Evolutionary conservation across 2,888 invertebrate species (phyloP).

Genomic region (Antheraea yamamai): DNA sequence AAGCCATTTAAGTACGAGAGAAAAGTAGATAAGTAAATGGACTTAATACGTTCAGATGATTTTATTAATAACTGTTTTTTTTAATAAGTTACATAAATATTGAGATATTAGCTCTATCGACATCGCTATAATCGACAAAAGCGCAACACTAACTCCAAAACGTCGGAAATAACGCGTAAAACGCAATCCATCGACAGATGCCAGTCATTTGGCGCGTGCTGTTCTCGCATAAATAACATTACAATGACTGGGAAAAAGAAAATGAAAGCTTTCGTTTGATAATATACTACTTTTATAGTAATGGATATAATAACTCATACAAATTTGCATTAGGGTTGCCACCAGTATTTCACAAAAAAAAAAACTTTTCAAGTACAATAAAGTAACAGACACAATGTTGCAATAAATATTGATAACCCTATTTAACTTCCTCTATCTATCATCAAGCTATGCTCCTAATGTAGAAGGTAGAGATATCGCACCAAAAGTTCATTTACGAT

Average conservation of each 20-base stretch:
- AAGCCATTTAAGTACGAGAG: too few relatives aligned
- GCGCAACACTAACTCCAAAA: slow-evolving; percentile 33
- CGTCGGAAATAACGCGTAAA: slow-evolving; percentile 43
- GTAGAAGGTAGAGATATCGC: too few relatives aligned
- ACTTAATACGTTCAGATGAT: too few relatives aligned
- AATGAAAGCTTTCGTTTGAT: neutral
- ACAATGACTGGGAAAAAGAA: neutral
- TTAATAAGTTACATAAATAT: neutral
- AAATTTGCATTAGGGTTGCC: neutral
- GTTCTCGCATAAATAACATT: slow-evolving; percentile 23
- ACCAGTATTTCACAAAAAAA: too few relatives aligned
- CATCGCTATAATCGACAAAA: neutral
- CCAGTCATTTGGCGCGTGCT: slow-evolving; percentile 28
- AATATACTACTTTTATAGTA: neutral
- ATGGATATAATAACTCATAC: neutral
- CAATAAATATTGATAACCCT: too few relatives aligned
- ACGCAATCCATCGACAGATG: slow-evolving; percentile 34
- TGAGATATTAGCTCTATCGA: neutral
- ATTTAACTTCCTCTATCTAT: too few relatives aligned
- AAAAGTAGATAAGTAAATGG: too few relatives aligned
- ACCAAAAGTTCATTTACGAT: too few relatives aligned
- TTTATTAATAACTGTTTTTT: too few relatives aligned
- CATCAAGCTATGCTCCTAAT: too few relatives aligned
- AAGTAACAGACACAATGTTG: too few relatives aligned
- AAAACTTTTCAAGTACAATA: too few relatives aligned